phyloP scores from a whole-genome alignment of 2,888 invertebrate species.

The Lomographa bimaculata region DNA sequence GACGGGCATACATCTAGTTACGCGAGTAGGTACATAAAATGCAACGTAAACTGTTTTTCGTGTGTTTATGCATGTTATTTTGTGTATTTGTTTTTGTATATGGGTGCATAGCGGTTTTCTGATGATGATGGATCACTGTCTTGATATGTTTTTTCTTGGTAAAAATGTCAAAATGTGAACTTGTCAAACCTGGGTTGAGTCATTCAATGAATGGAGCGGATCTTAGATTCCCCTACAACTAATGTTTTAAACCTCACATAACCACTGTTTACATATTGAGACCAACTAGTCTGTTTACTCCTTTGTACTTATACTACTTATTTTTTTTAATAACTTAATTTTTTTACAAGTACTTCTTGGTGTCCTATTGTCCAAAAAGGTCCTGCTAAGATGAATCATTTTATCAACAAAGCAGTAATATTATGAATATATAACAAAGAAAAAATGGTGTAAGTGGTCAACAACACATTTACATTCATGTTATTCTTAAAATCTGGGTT shows the following conservation, averaged over 20 bases:
- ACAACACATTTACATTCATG: background rate
- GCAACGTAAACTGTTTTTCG: conserved; percentile 63
- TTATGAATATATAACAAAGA: too few species aligned
- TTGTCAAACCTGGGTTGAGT: conserved; percentile 83
- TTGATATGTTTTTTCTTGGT: conserved; percentile 71
- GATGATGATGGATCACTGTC: conserved; percentile 51
- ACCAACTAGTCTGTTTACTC: too few species aligned
- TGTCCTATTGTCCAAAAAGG: too few species aligned
- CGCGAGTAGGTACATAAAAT: conserved; percentile 68
- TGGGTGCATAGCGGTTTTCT: conserved; percentile 47
- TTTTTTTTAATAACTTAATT: too few species aligned
- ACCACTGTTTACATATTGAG: conserved; percentile 55
- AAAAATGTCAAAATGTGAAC: conserved; percentile 79
- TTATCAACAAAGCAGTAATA: conserved; percentile 11
- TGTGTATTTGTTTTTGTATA: conserved; percentile 44
- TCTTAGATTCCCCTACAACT: conserved; percentile 51
- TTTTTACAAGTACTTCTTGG: too few species aligned
- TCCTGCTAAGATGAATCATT: conserved; percentile 8
- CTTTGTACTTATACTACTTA: too few species aligned
- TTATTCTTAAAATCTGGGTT: conserved; percentile 1
- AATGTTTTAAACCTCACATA: conserved; percentile 48
- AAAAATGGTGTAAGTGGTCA: too few species aligned
- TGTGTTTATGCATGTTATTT: conserved; percentile 54
- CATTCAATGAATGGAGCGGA: conserved; percentile 80
- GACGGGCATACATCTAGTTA: conserved; percentile 77